Conservation (phyloP, 1,140 invertebrate genomes). For the Lerema accius region DNA sequence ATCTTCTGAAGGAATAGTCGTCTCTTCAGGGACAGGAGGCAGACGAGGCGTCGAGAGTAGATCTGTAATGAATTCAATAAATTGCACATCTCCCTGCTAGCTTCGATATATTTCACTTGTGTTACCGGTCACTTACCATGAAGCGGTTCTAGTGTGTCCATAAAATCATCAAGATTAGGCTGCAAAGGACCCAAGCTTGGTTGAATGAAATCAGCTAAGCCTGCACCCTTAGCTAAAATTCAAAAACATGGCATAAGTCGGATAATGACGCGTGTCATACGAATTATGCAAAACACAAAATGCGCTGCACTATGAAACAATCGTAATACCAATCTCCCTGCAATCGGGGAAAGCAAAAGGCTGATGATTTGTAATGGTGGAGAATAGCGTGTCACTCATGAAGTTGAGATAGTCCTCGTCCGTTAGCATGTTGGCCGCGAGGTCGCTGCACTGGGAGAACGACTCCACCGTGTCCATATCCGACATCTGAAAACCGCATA, state of each 20-base stretch:
- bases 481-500: slow-evolving; percentile 85
- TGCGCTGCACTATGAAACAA: slow-evolving; percentile 26
- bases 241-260: slow-evolving; percentile 44
- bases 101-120: no score
- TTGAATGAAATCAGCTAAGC: slow-evolving; percentile 97
- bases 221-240: slow-evolving; percentile 84
- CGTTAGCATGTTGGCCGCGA: slow-evolving; percentile 88
- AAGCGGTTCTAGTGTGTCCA: slow-evolving; percentile 94
- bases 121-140: slow-evolving; percentile 84
- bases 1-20: slow-evolving; percentile 63
- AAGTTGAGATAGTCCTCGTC: slow-evolving; percentile 95
- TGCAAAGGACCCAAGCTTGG: slow-evolving; percentile 98
- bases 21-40: slow-evolving; percentile 83
- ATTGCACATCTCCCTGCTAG: neutral
- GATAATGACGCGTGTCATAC: slow-evolving; percentile 1
- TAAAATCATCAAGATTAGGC: slow-evolving; percentile 98
- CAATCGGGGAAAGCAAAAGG: slow-evolving; percentile 98
- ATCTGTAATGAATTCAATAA: slow-evolving; percentile 42
- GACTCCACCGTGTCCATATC: slow-evolving; percentile 91
- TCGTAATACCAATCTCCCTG: slow-evolving; percentile 93
- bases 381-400: slow-evolving; percentile 95
- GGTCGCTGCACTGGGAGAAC: slow-evolving; percentile 86
- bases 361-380: slow-evolving; percentile 93
- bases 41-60: slow-evolving; percentile 72
- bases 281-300: slow-evolving; percentile 26